These are phyloP conservation scores for Drosophila nikananu DNA, from an alignment of 1,140 invertebrate genomes.

Conservation along the genomic window DNA sequence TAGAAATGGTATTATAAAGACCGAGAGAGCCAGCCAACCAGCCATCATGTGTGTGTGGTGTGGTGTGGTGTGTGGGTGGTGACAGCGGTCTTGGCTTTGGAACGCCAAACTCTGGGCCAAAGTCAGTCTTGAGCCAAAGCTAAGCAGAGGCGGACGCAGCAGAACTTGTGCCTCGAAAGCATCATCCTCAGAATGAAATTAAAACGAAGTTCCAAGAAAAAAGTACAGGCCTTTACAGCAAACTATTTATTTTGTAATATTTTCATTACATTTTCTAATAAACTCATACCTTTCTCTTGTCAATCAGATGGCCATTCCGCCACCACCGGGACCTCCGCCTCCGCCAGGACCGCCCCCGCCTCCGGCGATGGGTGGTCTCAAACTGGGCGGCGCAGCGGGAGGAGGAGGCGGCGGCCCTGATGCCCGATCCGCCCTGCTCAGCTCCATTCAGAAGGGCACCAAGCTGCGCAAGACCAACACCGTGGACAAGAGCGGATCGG, in stretches of 20 bases:
- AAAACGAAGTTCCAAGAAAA: conserved; percentile 47
- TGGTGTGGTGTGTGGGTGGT: conserved; percentile 57
- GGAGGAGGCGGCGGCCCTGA: conserved; percentile 85
- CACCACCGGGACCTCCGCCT: conserved; percentile 87
- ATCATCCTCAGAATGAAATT: conserved; percentile 43
- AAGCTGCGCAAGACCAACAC: conserved; percentile 94
- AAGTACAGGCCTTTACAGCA: conserved; percentile 30
- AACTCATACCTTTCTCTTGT: neutral
- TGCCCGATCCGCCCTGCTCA: conserved; percentile 89
- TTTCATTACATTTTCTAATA: neutral
- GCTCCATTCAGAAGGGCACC: conserved; percentile 93
- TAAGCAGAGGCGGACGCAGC: conserved; percentile 37
- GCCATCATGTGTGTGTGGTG: conserved; percentile 9
- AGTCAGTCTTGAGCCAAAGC: conserved; percentile 55
- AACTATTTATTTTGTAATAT: neutral
- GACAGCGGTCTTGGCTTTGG: conserved; percentile 48
- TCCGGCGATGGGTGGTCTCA: conserved; percentile 85
- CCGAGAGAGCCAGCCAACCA: conserved; percentile 14
- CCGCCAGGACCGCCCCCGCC: conserved; percentile 88
- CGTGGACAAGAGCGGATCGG: conserved; percentile 94
- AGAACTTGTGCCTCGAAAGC: conserved; percentile 8
- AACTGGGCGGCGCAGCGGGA: conserved; percentile 76
- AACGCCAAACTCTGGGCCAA: conserved; percentile 19
- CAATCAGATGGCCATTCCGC: conserved; percentile 86
- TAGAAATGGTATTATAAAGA: conserved; percentile 67